phyloP scores from a whole-genome alignment of 2,797 vertebrate species.

The Heteromormyrus szaboi region DNA sequence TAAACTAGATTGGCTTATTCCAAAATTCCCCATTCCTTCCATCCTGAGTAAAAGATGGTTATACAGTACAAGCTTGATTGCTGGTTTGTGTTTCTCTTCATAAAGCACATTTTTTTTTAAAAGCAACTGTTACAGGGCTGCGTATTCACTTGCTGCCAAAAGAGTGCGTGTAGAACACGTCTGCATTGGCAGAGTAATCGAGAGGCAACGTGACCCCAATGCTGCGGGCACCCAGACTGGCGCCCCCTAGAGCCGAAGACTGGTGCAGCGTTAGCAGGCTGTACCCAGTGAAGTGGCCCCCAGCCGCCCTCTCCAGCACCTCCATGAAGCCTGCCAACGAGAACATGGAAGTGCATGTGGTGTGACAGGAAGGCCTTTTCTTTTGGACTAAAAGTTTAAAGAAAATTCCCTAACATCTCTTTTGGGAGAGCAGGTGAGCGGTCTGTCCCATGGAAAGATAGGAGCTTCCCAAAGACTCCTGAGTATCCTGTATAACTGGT shows the following conservation, averaged over 20 bases:
- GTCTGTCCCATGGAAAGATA: background rate
- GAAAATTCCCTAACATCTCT: background rate
- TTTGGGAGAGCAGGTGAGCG: background rate
- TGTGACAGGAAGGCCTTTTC: background rate
- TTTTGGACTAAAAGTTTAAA: background rate
- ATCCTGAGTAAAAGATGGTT: background rate
- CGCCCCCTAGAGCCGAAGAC: conserved; percentile 78
- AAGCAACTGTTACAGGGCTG: background rate
- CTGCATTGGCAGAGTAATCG: conserved; percentile 62
- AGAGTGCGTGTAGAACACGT: conserved; percentile 70
- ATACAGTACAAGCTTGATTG: background rate
- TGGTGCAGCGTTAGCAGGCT: conserved; percentile 69
- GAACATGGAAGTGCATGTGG: background rate
- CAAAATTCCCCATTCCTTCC: background rate
- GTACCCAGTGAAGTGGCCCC: conserved; percentile 62
- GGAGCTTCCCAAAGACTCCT: background rate
- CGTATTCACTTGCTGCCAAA: conserved; percentile 50
- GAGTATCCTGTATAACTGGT: background rate
- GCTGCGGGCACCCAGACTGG: conserved; percentile 67
- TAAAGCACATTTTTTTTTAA: background rate
- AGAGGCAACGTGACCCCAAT: conserved; percentile 56
- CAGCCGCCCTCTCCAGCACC: conserved; percentile 53
- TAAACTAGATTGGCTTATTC: background rate
- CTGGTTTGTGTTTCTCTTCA: background rate
- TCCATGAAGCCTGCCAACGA: conserved; percentile 65